phyloP scores from a whole-genome alignment of 2,113 vertebrate species.

The Trochalopteron elliotii region DNA sequence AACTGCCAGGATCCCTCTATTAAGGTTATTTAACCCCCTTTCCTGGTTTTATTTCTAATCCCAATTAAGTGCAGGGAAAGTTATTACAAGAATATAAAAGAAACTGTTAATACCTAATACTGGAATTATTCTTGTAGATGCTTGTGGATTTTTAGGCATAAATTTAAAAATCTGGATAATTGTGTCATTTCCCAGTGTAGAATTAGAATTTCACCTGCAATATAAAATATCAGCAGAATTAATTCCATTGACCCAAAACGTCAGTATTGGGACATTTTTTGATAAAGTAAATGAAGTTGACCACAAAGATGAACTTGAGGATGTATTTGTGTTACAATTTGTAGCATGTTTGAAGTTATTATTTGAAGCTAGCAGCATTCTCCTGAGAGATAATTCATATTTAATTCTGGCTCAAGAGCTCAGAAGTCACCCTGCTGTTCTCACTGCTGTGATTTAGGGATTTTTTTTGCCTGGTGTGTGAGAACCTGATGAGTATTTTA shows the following conservation, averaged over 20 bases:
- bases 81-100: not conserved
- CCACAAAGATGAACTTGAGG: not conserved
- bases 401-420: not conserved
- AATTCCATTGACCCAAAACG: not conserved
- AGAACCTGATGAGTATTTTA: not conserved
- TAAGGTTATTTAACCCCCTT: slow-evolving; percentile 77
- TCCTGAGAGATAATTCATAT: not conserved
- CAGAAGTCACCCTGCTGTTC: not conserved
- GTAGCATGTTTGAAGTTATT: not conserved
- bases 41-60: not conserved
- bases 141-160: not conserved
- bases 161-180: not conserved
- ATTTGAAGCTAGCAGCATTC: not conserved
- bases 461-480: not conserved
- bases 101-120: not conserved
- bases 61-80: not conserved
- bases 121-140: not conserved
- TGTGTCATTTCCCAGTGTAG: not conserved
- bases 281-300: not conserved
- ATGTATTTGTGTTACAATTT: not conserved
- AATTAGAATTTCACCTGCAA: not conserved
- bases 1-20: slow-evolving; percentile 89
- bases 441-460: not conserved
- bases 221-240: not conserved
- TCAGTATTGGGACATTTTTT: not conserved